Evolutionary conservation across 2,797 vertebrate genomes (phyloP).

Genomic region (Gouania willdenowi): DNA sequence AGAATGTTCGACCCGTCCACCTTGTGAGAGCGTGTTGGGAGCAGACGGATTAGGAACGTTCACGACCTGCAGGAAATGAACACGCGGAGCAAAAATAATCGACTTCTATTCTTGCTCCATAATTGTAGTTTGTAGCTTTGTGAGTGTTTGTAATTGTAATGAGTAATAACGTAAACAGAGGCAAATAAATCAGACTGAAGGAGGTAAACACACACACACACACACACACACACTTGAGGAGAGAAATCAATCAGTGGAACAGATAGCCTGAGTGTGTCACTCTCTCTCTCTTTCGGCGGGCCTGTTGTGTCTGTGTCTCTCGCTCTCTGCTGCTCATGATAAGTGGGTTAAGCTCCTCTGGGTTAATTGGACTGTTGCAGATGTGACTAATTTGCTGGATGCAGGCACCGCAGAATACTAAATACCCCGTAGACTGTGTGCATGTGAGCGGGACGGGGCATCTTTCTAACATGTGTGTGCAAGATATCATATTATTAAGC

Average conservation of each 20-base stretch:
- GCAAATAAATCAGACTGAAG: conserved; percentile 30
- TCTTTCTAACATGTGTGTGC: conserved; percentile 13
- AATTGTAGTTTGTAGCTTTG: too few relatives aligned
- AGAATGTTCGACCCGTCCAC: too few relatives aligned
- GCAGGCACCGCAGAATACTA: conserved; percentile 65
- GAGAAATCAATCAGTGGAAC: conserved; percentile 42
- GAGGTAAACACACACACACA: conserved; percentile 6
- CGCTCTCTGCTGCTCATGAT: conserved; percentile 55
- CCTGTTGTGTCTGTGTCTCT: conserved; percentile 27
- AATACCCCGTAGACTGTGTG: conserved; percentile 27
- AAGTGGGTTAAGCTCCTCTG: conserved; percentile 75
- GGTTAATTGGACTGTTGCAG: conserved; percentile 81
- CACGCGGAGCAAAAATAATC: too few relatives aligned
- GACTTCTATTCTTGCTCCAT: too few relatives aligned
- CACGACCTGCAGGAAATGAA: too few relatives aligned
- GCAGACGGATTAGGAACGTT: too few relatives aligned
- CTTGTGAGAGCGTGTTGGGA: too few relatives aligned
- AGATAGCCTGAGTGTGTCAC: conserved; percentile 21
- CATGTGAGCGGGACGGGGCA: background rate
- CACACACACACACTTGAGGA: conserved; percentile 14
- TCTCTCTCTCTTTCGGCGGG: conserved; percentile 12
- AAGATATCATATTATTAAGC: conserved; percentile 20
- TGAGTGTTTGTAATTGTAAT: too few relatives aligned
- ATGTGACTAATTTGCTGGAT: conserved; percentile 78
- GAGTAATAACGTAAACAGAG: too few relatives aligned